Evolutionary conservation across 1,140 invertebrate species (phyloP), one percentile per base, ranked within the genome.

Genomic region (Neodiprion virginianus): DNA sequence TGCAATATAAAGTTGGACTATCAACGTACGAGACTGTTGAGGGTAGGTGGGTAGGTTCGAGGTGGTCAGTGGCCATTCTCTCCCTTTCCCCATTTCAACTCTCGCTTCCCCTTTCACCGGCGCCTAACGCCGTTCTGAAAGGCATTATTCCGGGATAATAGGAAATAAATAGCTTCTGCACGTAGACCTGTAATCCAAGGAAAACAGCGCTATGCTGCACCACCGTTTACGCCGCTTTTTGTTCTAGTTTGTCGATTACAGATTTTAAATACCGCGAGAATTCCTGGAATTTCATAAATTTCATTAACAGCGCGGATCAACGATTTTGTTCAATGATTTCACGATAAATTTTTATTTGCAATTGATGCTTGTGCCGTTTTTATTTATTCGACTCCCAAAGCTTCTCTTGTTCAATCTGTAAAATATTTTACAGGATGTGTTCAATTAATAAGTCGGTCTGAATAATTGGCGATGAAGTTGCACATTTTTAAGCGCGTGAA

Each of bases 1-100:
- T 74, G 78, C 81, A 82, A 83, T 83, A 83, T 81, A 82, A 83
- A 83, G 76, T 83, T 83, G 72, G 74, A 79, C 78, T 78, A 81
- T 79, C 79, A 81, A 47, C 66, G 23, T n/a, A 23, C n/a, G 66
- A 67, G 53, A 14, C n/a, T 61, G 53, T 61, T 61, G 11, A 61
- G 11, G 28, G 28, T 40, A 40, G 28, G 28, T 40, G 28, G 28
- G 1, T 40, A 40, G 28, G 53, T 17, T 8, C 53, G 8, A 61
- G 53, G 53, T 61, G n/a, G n/a, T 12, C 53, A 61, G 53, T 14
- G 53, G 53, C 53, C n/a, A 61, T 61, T 61, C 53, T 17, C 11
- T 61, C n/a, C n/a, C 53, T 61, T 61, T 14, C n/a, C n/a, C 53
- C 53, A 61, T 61, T 61, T 12, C 53, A 14, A 61, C 53, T 61